These are phyloP conservation scores for Syndactyla subalaris DNA, from an alignment of 2,797 vertebrate species.

Conservation along the genomic window DNA sequence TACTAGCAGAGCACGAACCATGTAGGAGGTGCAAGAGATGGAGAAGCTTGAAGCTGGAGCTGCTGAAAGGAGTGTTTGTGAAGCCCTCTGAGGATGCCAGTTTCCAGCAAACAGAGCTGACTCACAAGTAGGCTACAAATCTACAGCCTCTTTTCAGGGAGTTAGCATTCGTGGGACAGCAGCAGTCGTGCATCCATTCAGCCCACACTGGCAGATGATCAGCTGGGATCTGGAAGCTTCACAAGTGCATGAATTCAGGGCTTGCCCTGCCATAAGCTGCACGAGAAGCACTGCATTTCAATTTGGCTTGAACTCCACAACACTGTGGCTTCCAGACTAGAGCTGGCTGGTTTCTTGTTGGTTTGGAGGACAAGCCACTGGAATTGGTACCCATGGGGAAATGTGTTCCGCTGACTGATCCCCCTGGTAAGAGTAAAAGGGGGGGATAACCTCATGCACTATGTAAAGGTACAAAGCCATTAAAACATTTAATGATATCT, in stretches of 20 bases:
- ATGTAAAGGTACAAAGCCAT: background rate
- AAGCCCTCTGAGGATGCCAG: background rate
- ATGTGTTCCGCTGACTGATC: background rate
- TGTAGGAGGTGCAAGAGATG: background rate
- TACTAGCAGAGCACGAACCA: background rate
- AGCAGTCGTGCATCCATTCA: fast-evolving
- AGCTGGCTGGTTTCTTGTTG: background rate
- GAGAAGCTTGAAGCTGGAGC: background rate
- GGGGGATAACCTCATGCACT: background rate
- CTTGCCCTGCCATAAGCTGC: background rate
- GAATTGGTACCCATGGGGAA: background rate
- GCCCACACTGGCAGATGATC: background rate
- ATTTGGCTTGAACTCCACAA: background rate
- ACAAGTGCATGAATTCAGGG: background rate
- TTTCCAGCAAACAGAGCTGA: background rate
- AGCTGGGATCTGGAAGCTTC: background rate
- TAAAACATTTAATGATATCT: background rate
- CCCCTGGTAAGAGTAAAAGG: background rate
- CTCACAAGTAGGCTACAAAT: background rate
- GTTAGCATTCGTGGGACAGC: background rate
- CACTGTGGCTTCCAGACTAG: background rate
- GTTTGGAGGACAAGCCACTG: background rate
- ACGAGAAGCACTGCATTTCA: background rate
- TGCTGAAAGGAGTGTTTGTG: background rate
- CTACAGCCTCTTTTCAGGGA: background rate